These are phyloP conservation scores for Eupithecia insigniata DNA, from an alignment of 2,888 invertebrate genomes.

Conservation along the genomic window DNA sequence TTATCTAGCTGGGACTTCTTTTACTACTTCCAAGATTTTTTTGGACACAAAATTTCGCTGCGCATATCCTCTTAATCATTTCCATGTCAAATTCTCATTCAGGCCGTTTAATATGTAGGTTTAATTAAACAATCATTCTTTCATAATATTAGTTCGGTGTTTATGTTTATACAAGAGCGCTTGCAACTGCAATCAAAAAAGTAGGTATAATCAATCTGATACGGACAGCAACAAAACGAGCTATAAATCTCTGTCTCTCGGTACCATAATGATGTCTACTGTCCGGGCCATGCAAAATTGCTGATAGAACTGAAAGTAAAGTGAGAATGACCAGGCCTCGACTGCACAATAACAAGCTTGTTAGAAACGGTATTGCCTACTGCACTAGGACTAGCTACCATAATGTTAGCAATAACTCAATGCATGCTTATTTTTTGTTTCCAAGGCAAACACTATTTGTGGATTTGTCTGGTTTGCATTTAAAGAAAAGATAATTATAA, in stretches of 20 bases:
- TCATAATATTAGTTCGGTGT: neutral
- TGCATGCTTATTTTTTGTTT: neutral
- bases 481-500: no score
- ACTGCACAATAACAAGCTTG: slow-evolving; percentile 54
- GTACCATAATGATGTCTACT: slow-evolving; percentile 42
- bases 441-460: slow-evolving; percentile 1
- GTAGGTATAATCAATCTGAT: slow-evolving; percentile 24
- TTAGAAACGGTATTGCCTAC: slow-evolving; percentile 49
- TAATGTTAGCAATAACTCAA: neutral
- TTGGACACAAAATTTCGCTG: neutral
- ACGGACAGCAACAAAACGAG: slow-evolving; percentile 23
- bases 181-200: no score
- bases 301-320: slow-evolving; percentile 57
- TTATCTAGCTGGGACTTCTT: neutral
- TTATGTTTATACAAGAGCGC: slow-evolving; percentile 21
- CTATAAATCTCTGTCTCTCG: slow-evolving; percentile 40
- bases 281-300: slow-evolving; percentile 64
- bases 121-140: neutral
- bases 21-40: neutral
- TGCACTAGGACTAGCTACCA: slow-evolving; percentile 25
- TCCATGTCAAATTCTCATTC: neutral
- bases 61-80: neutral
- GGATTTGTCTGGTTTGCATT: neutral
- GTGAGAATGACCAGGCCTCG: slow-evolving; percentile 47
- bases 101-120: neutral